Evolutionary conservation across 1,140 invertebrate species (phyloP).

Genomic region (Zelostemma sp.): DNA sequence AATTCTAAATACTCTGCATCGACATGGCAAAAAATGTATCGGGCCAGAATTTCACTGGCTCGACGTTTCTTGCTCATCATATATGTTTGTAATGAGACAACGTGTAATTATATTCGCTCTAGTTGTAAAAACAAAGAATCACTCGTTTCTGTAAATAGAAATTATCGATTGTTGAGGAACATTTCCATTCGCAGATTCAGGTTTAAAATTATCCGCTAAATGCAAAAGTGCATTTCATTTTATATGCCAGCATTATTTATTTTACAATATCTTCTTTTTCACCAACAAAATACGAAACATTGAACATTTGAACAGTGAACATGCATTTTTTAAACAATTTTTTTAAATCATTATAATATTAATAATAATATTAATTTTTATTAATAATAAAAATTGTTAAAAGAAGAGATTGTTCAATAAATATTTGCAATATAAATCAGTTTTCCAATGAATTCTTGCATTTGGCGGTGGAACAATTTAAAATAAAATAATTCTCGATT

Average conservation of each 20-base stretch:
- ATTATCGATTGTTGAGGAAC: slow-evolving; percentile 52
- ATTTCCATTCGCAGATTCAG: too few relatives aligned
- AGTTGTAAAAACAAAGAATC: slow-evolving; percentile 39
- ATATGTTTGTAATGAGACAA: slow-evolving; percentile 57
- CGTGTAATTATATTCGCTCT: slow-evolving; percentile 51
- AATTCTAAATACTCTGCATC: slow-evolving; percentile 68
- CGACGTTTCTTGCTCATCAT: slow-evolving; percentile 66
- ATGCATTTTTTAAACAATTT: too few relatives aligned
- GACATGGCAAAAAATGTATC: slow-evolving; percentile 44
- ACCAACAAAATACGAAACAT: too few relatives aligned
- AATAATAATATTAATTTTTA: too few relatives aligned
- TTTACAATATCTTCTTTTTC: slow-evolving; percentile 64
- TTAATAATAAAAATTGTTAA: too few relatives aligned
- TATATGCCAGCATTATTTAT: too few relatives aligned
- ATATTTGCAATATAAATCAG: slow-evolving; percentile 45
- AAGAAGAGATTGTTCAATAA: too few relatives aligned
- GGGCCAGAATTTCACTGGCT: slow-evolving; percentile 50
- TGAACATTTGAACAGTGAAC: too few relatives aligned
- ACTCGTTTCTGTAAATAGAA: too few relatives aligned
- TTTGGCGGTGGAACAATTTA: too few relatives aligned
- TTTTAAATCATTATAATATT: too few relatives aligned
- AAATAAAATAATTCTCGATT: not conserved
- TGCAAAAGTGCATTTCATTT: slow-evolving; percentile 47
- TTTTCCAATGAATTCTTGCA: too few relatives aligned
- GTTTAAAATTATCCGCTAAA: slow-evolving; percentile 40